phyloP scores from a whole-genome alignment of 1,140 invertebrate genomes.

The Hylaeus volcanicus region DNA sequence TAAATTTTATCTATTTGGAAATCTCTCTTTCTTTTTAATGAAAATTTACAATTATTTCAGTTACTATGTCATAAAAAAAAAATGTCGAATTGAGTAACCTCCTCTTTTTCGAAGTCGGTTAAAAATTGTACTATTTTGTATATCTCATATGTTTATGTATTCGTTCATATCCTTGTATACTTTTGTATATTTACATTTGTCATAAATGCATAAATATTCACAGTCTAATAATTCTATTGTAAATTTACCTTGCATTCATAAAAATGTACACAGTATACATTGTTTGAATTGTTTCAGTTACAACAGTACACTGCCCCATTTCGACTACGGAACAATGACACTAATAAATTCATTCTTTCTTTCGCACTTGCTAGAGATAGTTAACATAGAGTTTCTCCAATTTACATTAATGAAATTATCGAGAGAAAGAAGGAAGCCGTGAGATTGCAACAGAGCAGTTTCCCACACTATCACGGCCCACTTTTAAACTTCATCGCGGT shows the following conservation, averaged over 20 bases:
- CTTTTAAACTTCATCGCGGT: background rate
- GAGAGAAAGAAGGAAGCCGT: background rate
- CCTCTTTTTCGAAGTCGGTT: no score
- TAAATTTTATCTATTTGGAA: no score
- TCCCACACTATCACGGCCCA: background rate
- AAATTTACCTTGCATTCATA: background rate
- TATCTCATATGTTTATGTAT: no score
- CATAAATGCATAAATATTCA: no score
- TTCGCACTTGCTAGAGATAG: background rate
- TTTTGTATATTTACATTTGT: no score
- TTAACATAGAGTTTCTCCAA: background rate
- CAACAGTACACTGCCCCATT: no score
- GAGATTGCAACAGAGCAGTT: background rate
- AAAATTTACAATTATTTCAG: no score
- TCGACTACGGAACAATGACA: background rate
- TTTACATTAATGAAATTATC: background rate
- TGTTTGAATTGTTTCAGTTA: background rate
- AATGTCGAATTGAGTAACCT: no score
- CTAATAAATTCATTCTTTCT: background rate
- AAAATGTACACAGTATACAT: background rate
- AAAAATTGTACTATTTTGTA: no score
- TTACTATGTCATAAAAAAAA: no score
- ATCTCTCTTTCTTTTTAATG: no score
- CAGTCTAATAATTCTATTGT: background rate
- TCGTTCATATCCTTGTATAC: no score